Percentiles rank a stretch among this genome's conserved stretches.
Conservation (phyloP, 2,797 vertebrate genomes). For the Telmatherina bonti region DNA sequence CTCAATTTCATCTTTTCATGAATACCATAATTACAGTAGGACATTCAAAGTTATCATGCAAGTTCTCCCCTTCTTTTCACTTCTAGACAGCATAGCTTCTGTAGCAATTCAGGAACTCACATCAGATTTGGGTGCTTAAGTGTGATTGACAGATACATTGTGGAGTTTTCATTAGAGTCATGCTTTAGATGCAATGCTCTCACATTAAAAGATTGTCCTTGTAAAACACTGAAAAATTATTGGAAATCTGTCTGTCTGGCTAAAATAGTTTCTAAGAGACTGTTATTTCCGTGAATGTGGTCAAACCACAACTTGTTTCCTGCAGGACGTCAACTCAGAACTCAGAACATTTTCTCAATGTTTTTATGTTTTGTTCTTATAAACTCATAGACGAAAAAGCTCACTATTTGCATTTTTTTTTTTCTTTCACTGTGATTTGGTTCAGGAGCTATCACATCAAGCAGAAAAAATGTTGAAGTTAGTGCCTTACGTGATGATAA, state of each 20-base stretch:
- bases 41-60: conserved; percentile 76
- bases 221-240: conserved; percentile 57
- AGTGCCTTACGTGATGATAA: conserved; percentile 22
- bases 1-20: conserved; percentile 83
- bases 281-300: conserved; percentile 19
- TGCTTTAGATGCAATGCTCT: conserved; percentile 46
- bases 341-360: conserved; percentile 31
- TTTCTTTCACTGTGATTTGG: conserved; percentile 13
- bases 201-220: conserved; percentile 50
- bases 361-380: not conserved
- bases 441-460: not conserved
- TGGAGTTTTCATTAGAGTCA: conserved; percentile 48
- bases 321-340: conserved; percentile 27
- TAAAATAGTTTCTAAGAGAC: conserved; percentile 47
- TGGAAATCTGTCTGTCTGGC: conserved; percentile 51
- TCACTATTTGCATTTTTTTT: conserved; percentile 36
- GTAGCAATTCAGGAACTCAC: conserved; percentile 42
- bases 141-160: conserved; percentile 59
- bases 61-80: conserved; percentile 54
- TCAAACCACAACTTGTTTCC: conserved; percentile 37
- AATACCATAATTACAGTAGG: conserved; percentile 79
- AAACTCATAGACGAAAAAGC: not conserved
- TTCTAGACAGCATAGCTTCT: conserved; percentile 55
- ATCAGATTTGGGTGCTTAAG: conserved; percentile 46
- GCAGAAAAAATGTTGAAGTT: conserved; percentile 10